Evolutionary conservation across 2,888 invertebrate genomes (phyloP).

Genomic region (Graphium colonna): DNA sequence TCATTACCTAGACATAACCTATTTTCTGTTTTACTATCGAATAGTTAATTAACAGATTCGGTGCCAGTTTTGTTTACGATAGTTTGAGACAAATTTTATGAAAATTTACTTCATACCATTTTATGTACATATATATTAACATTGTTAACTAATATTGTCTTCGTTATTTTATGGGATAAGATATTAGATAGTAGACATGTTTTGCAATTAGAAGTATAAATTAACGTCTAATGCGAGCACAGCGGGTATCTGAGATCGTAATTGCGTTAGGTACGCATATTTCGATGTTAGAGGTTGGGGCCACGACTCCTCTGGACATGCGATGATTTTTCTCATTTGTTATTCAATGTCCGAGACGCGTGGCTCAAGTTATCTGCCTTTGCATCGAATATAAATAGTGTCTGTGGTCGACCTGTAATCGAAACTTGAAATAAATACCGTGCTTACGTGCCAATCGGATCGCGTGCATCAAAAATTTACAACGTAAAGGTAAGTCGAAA

Average conservation of each 20-base stretch:
- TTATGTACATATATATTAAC: too few relatives aligned
- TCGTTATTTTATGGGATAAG: too few relatives aligned
- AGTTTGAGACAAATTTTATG: too few relatives aligned
- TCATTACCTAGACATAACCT: too few relatives aligned
- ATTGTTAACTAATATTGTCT: too few relatives aligned
- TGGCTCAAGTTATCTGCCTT: conserved; percentile 50
- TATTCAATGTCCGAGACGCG: conserved; percentile 55
- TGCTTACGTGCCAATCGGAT: neutral
- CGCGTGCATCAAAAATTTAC: neutral
- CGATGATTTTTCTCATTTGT: conserved; percentile 67
- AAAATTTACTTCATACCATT: too few relatives aligned
- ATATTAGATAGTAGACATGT: too few relatives aligned
- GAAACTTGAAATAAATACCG: conserved; percentile 2
- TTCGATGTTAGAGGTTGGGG: conserved; percentile 19
- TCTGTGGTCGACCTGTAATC: conserved; percentile 42
- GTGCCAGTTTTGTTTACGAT: too few relatives aligned
- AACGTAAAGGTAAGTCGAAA: conserved; percentile 15
- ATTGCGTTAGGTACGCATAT: conserved; percentile 19
- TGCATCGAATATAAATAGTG: conserved; percentile 58
- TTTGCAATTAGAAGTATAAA: too few relatives aligned
- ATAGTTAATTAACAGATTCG: too few relatives aligned
- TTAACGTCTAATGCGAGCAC: neutral
- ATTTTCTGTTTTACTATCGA: too few relatives aligned
- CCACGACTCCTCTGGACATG: conserved; percentile 36
- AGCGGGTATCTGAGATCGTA: conserved; percentile 13